phyloP scores from a whole-genome alignment of 2,888 invertebrate species.

The Drosophila ezoana region DNA sequence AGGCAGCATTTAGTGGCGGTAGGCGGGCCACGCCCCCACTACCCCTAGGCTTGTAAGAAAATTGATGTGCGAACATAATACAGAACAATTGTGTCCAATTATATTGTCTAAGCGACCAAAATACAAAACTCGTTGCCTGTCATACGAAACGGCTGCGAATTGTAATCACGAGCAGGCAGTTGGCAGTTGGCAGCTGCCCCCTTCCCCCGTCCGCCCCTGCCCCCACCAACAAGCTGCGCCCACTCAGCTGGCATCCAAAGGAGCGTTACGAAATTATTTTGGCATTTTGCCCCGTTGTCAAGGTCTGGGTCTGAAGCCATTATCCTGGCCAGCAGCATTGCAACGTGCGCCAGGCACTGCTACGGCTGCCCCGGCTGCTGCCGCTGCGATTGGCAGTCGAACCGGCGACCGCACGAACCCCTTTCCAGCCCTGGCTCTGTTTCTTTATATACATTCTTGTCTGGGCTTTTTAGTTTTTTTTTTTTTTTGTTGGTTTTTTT shows the following conservation, averaged over 20 bases:
- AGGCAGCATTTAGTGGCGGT: too few species aligned
- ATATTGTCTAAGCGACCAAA: slow-evolving; percentile 21
- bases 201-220: not conserved
- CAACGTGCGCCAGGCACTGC: slow-evolving; percentile 14
- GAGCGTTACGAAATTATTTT: slow-evolving; percentile 68
- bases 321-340: slow-evolving; percentile 30
- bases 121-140: slow-evolving; percentile 19
- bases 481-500: too few species aligned
- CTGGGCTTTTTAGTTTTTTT: too few species aligned
- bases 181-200: not conserved
- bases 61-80: not conserved
- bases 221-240: not conserved
- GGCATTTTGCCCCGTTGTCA: slow-evolving; percentile 65
- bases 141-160: slow-evolving; percentile 48
- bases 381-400: slow-evolving; percentile 26
- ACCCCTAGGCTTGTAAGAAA: too few species aligned
- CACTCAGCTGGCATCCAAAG: slow-evolving; percentile 35
- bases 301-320: slow-evolving; percentile 43
- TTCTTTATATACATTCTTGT: too few species aligned
- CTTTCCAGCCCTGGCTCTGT: too few species aligned
- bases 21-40: too few species aligned
- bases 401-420: not conserved
- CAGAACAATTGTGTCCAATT: slow-evolving; percentile 29
- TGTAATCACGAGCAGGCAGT: slow-evolving; percentile 18
- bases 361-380: not conserved